Evolutionary conservation across 2,797 vertebrate genomes (phyloP).

Genomic region (Aselliscus stoliczkanus): DNA sequence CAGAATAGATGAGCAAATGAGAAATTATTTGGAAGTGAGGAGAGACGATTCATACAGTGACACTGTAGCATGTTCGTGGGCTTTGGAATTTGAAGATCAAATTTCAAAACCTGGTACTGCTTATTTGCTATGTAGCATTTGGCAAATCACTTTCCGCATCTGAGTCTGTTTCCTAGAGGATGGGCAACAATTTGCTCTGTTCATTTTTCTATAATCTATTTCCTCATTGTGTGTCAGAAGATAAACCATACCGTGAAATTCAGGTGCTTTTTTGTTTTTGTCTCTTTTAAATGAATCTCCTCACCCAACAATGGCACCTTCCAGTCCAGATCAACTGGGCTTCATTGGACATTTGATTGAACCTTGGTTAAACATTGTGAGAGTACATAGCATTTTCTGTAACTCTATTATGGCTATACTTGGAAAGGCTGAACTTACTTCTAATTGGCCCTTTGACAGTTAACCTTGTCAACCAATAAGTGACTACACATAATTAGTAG

Average conservation of each 20-base stretch:
- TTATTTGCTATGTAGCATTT: not conserved
- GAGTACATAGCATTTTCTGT: not conserved
- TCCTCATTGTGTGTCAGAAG: not conserved
- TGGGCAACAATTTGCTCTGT: not conserved
- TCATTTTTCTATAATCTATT: not conserved
- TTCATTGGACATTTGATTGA: not conserved
- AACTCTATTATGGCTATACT: not conserved
- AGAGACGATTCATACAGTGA: not conserved
- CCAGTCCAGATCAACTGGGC: not conserved
- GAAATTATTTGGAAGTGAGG: not conserved
- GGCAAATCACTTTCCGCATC: not conserved
- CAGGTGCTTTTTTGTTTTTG: not conserved
- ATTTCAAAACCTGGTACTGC: not conserved
- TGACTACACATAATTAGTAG: not conserved
- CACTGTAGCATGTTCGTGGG: not conserved
- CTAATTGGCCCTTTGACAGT: not conserved
- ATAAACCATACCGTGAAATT: not conserved
- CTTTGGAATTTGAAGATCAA: not conserved
- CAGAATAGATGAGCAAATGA: not conserved
- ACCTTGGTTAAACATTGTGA: not conserved
- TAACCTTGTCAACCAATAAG: slow-evolving; percentile 14
- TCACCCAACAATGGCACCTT: not conserved
- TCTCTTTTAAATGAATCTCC: not conserved
- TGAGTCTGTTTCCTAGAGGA: slow-evolving; percentile 7
- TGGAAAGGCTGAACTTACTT: not conserved